These are phyloP conservation scores for Paracyclopina nana DNA, from an alignment of 1,140 invertebrate species.

Conservation along the genomic window DNA sequence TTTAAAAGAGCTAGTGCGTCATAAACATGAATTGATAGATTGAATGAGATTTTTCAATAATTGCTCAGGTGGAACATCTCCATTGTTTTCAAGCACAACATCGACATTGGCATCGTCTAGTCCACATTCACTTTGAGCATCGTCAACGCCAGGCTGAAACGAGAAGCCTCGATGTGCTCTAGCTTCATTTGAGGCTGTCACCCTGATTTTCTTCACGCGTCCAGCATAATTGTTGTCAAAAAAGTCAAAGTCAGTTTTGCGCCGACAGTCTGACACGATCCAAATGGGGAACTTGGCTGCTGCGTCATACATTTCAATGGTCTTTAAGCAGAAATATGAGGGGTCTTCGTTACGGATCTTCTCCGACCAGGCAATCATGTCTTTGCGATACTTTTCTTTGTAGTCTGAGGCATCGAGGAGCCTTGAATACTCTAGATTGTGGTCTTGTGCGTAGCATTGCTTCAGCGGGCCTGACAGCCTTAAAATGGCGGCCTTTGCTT, in stretches of 20 bases:
- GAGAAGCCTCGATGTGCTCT: slow-evolving; percentile 26
- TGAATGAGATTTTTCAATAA: no score
- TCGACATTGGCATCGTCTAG: slow-evolving; percentile 30
- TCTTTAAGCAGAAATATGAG: slow-evolving; percentile 30
- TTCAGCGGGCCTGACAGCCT: not conserved
- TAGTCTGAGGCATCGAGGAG: slow-evolving; percentile 29
- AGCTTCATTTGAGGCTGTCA: slow-evolving; percentile 24
- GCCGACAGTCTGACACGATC: slow-evolving; percentile 34
- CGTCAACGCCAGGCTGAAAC: slow-evolving; percentile 31
- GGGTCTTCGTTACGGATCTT: slow-evolving; percentile 29
- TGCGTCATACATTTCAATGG: slow-evolving; percentile 18
- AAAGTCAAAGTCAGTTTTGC: slow-evolving; percentile 30
- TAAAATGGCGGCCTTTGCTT: slow-evolving; percentile 12
- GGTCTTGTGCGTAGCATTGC: slow-evolving; percentile 23
- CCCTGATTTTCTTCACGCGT: slow-evolving; percentile 23
- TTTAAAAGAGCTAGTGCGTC: no score
- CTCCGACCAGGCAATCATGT: slow-evolving; percentile 37
- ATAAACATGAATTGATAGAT: no score
- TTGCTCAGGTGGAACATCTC: not conserved
- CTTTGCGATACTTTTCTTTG: slow-evolving; percentile 30
- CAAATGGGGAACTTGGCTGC: slow-evolving; percentile 25
- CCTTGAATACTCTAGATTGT: slow-evolving; percentile 28
- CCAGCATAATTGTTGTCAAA: slow-evolving; percentile 24
- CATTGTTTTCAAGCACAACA: slow-evolving; percentile 28
- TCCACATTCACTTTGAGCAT: slow-evolving; percentile 36